A percentile compares a stretch with the other conserved stretches of the same genome.
Conservation (phyloP, 2,797 vertebrate species). For the Orientallactaga sibirica region DNA sequence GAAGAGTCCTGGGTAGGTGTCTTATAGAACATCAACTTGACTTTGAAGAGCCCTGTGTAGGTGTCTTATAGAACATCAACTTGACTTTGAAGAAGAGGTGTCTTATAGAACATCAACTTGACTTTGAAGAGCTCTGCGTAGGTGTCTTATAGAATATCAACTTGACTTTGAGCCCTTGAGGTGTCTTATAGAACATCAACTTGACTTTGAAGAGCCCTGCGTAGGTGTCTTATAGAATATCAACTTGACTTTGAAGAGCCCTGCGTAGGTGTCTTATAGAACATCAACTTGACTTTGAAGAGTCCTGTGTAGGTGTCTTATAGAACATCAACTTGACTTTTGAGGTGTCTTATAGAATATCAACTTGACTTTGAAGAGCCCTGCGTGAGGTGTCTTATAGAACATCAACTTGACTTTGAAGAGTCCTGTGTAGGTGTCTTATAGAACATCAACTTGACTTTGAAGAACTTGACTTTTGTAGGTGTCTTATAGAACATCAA, state of each 20-base stretch:
- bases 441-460: constrained; percentile 16
- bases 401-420: constrained; percentile 44
- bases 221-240: constrained; percentile 31
- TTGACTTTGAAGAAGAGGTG: constrained; percentile 38
- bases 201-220: constrained; percentile 20
- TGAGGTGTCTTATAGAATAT: constrained; percentile 24
- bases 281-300: constrained; percentile 38
- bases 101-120: constrained; percentile 30
- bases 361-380: constrained; percentile 26
- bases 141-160: too few relatives aligned
- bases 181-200: constrained; percentile 14
- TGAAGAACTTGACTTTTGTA: constrained; percentile 15
- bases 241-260: constrained; percentile 26
- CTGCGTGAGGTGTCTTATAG: constrained; percentile 12
- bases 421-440: constrained; percentile 13
- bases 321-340: constrained; percentile 20
- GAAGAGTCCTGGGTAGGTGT: constrained; percentile 3
- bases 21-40: constrained; percentile 15
- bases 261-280: constrained; percentile 18
- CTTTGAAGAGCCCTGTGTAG: constrained; percentile 23
- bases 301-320: constrained; percentile 14
- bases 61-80: constrained; percentile 14
- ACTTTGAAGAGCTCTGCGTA: too few relatives aligned
- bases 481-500: constrained; percentile 14
- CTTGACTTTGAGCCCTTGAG: constrained; percentile 14